Evolutionary conservation across 2,888 invertebrate genomes (phyloP).

Genomic region (Sphecodes monilicornis): DNA sequence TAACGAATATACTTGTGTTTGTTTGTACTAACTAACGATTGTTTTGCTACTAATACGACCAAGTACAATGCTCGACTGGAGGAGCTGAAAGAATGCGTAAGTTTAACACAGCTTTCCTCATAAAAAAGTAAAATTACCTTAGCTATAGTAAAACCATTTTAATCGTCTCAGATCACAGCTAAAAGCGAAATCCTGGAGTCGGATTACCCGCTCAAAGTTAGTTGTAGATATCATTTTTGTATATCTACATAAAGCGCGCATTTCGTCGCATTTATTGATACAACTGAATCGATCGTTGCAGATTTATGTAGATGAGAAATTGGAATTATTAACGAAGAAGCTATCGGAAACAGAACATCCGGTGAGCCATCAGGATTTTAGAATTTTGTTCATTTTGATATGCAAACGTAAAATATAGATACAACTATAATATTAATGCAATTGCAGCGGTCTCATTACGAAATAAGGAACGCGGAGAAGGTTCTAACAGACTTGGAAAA

Average conservation of each 20-base stretch:
- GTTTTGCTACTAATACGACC: conserved; percentile 4
- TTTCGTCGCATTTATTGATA: background rate
- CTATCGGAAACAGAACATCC: conserved; percentile 58
- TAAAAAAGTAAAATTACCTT: background rate
- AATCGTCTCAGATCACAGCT: conserved; percentile 23
- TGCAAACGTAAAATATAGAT: background rate
- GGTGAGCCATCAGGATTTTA: conserved; percentile 43
- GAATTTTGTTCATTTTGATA: background rate
- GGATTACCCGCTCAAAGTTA: conserved; percentile 22
- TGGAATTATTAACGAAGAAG: conserved; percentile 57
- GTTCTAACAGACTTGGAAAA: conserved; percentile 64
- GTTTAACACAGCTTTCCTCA: conserved; percentile 28
- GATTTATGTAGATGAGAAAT: conserved; percentile 56
- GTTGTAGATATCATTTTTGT: conserved; percentile 21
- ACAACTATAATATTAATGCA: conserved; percentile 18
- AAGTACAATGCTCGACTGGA: conserved; percentile 70
- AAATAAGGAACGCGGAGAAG: conserved; percentile 68
- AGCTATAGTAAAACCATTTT: background rate
- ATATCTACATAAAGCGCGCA: background rate
- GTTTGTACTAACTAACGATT: conserved; percentile 31
- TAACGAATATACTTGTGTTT: background rate
- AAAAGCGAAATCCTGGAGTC: background rate
- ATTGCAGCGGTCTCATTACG: conserved; percentile 60
- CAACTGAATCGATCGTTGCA: conserved; percentile 32
- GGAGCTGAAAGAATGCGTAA: conserved; percentile 72